These are phyloP conservation scores for Beroe forskalii DNA, from an alignment of 37 sponge, comb jelly and placozoan genomes.

Conservation along the genomic window DNA sequence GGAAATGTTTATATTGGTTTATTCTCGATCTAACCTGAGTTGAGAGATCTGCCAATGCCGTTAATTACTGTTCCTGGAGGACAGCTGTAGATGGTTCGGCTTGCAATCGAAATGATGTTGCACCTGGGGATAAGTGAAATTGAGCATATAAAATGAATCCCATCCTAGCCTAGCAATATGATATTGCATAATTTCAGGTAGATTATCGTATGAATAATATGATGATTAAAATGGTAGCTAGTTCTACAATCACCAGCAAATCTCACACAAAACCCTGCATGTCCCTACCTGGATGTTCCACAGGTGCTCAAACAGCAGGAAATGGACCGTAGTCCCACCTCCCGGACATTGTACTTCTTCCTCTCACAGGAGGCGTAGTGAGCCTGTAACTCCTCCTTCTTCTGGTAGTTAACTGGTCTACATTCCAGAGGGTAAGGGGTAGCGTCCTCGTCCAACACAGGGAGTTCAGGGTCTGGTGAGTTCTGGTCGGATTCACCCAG, in stretches of 20 bases:
- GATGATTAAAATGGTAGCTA: too few species aligned
- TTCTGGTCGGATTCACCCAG: too few species aligned
- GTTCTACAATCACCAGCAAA: too few species aligned
- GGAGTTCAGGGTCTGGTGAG: too few species aligned
- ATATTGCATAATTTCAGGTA: too few species aligned
- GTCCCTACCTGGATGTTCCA: not conserved
- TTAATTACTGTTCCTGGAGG: constrained; percentile 53
- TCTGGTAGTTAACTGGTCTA: not conserved
- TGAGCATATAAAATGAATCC: too few species aligned
- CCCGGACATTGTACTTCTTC: not conserved
- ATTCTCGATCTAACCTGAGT: too few species aligned
- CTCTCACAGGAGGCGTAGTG: constrained; percentile 29
- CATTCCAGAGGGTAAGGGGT: not conserved
- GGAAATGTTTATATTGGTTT: too few species aligned
- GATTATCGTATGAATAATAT: too few species aligned
- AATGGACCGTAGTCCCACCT: not conserved
- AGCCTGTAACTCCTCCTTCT: not conserved
- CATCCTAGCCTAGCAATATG: too few species aligned
- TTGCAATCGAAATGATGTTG: not conserved
- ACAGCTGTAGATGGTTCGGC: not conserved
- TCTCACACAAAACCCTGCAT: too few species aligned
- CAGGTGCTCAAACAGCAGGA: not conserved
- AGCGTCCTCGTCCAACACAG: not conserved
- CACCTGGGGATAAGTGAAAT: too few species aligned
- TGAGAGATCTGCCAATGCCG: not conserved